Conservation (phyloP, 2,888 invertebrate species). For the Zhuqinia jingwanae region DNA sequence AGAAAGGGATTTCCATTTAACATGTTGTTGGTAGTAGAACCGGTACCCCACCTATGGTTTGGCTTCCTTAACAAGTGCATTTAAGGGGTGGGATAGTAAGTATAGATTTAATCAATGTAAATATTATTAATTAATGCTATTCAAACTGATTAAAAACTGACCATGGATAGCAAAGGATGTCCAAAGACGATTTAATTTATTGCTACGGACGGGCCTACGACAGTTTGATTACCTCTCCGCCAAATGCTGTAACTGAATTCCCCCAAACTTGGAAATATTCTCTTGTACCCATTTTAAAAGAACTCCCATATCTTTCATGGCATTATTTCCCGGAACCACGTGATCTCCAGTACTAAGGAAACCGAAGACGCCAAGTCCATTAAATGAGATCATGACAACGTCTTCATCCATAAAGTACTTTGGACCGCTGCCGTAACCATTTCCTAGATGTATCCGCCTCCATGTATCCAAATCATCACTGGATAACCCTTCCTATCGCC, state of each 20-base stretch:
- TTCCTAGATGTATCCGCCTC: neutral
- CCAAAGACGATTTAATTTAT: slow-evolving; percentile 57
- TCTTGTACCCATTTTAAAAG: slow-evolving; percentile 24
- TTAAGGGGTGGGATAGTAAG: neutral
- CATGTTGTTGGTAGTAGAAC: neutral
- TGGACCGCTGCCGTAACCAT: neutral
- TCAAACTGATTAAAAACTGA: no score
- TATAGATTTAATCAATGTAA: neutral
- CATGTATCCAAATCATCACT: slow-evolving; percentile 33
- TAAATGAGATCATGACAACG: slow-evolving; percentile 15
- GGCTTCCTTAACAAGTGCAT: slow-evolving; percentile 21
- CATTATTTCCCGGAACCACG: slow-evolving; percentile 42
- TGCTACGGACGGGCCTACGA: no score
- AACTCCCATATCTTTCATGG: slow-evolving; percentile 9
- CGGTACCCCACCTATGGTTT: slow-evolving; percentile 38
- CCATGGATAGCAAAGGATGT: slow-evolving; percentile 51
- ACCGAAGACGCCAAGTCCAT: slow-evolving; percentile 32
- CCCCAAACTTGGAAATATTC: slow-evolving; percentile 26
- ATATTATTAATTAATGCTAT: no score
- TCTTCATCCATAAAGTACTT: slow-evolving; percentile 41
- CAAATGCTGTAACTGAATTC: slow-evolving; percentile 43
- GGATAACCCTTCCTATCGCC: neutral
- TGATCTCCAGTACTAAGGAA: slow-evolving; percentile 23
- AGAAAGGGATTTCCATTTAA: slow-evolving; percentile 21
- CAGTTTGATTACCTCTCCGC: no score